A percentile compares a stretch with the other conserved stretches of the same genome.
Evolutionary conservation across 2,888 invertebrate genomes (phyloP).

Genomic region (Drosophila multiciliata): DNA sequence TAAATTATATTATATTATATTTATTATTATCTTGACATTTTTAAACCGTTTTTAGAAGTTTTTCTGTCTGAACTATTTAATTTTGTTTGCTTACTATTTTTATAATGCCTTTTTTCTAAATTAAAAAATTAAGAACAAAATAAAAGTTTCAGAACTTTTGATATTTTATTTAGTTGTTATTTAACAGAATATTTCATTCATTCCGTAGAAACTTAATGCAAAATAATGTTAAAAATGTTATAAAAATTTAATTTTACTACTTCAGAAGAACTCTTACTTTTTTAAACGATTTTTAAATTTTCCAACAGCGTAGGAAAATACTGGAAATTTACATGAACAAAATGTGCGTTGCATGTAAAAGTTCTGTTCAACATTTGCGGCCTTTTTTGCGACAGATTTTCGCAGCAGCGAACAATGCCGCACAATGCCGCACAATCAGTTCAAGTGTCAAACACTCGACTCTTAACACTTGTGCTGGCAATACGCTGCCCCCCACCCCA

Average conservation of each 20-base stretch:
- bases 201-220: not conserved
- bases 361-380: slow-evolving; percentile 1
- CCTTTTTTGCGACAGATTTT: slow-evolving; percentile 13
- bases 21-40: not conserved
- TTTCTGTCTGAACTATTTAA: not conserved
- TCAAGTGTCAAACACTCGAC: slow-evolving; percentile 55
- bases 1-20: too few species aligned
- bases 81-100: not conserved
- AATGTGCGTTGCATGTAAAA: slow-evolving; percentile 8
- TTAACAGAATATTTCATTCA: too few species aligned
- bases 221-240: not conserved
- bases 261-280: rapidly evolving
- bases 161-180: not conserved
- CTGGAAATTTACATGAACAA: not conserved
- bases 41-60: not conserved
- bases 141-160: not conserved
- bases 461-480: slow-evolving; percentile 27
- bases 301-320: not conserved
- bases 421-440: slow-evolving; percentile 50
- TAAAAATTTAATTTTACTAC: too few species aligned
- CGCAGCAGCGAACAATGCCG: not conserved
- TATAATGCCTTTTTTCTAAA: not conserved
- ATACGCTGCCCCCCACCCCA: slow-evolving; percentile 31
- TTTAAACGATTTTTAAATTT: not conserved
- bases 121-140: not conserved